phyloP scores from a whole-genome alignment of 2,113 vertebrate genomes.

The Periophthalmodon schlosseri region DNA sequence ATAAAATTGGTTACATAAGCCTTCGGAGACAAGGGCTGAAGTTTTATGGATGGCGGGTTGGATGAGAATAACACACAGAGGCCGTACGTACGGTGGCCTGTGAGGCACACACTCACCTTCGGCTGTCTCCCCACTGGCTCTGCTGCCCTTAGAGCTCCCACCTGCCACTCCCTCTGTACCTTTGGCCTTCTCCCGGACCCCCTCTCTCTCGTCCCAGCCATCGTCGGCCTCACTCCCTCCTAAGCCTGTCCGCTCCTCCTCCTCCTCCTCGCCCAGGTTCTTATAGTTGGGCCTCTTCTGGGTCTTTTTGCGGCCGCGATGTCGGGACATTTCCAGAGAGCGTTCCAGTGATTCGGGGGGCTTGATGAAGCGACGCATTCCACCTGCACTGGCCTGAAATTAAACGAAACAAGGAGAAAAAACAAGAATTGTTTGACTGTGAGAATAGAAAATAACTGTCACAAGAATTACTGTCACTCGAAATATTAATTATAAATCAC shows the following conservation, averaged over 20 bases:
- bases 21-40: constrained; percentile 58
- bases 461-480: not conserved
- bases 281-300: constrained; percentile 98
- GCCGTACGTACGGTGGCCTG: constrained; percentile 54
- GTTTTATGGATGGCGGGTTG: constrained; percentile 49
- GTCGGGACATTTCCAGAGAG: constrained; percentile 93
- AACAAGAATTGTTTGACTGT: too few relatives aligned
- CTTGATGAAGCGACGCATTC: constrained; percentile 91
- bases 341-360: constrained; percentile 91
- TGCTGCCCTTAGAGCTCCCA: constrained; percentile 83
- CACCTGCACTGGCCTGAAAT: constrained; percentile 80
- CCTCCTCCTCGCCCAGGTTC: constrained; percentile 96
- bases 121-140: constrained; percentile 88
- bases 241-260: constrained; percentile 83
- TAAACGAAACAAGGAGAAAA: not conserved
- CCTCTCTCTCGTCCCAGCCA: constrained; percentile 76
- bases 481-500: not conserved
- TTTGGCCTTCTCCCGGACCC: constrained; percentile 88
- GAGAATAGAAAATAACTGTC: too few relatives aligned
- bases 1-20: constrained; percentile 2
- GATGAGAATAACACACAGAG: constrained; percentile 58
- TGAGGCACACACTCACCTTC: constrained; percentile 85
- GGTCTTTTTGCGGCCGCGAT: constrained; percentile 87
- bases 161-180: constrained; percentile 87
- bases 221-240: constrained; percentile 74